These are phyloP conservation scores for Glomeris maerens DNA, from an alignment of 1,140 invertebrate genomes.

Conservation along the genomic window DNA sequence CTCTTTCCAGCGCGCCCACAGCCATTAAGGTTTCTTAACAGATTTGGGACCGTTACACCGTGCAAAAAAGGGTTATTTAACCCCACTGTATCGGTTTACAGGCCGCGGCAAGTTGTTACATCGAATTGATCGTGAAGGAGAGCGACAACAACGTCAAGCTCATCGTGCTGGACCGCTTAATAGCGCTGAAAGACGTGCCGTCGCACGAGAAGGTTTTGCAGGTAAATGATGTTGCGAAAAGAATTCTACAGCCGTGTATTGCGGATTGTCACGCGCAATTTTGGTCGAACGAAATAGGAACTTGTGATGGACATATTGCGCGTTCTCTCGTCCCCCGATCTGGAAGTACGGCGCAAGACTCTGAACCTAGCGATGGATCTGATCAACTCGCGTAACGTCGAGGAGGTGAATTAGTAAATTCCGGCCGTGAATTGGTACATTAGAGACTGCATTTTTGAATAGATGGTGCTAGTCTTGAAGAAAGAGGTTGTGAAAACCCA, in stretches of 20 bases:
- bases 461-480: slow-evolving; percentile 81
- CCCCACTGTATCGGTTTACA: too few species aligned
- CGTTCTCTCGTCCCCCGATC: slow-evolving; percentile 80
- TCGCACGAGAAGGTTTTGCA: slow-evolving; percentile 85
- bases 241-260: neutral
- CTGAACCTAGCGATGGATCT: slow-evolving; percentile 73
- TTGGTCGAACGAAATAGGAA: slow-evolving; percentile 37
- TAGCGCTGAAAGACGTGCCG: slow-evolving; percentile 71
- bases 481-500: slow-evolving; percentile 89
- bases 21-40: slow-evolving; percentile 64
- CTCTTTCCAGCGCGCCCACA: slow-evolving; percentile 86
- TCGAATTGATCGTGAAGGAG: slow-evolving; percentile 96
- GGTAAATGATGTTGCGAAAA: slow-evolving; percentile 22
- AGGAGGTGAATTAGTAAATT: slow-evolving; percentile 59
- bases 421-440: too few species aligned
- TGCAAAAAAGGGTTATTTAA: slow-evolving; percentile 3
- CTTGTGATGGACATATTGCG: slow-evolving; percentile 96
- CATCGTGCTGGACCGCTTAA: slow-evolving; percentile 88
- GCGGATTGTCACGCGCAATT: neutral
- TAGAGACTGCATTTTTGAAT: slow-evolving; percentile 14
- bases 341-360: slow-evolving; percentile 86
- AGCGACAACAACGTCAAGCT: slow-evolving; percentile 99
- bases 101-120: slow-evolving; percentile 93
- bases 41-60: neutral
- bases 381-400: slow-evolving; percentile 81